A percentile compares a stretch with the other conserved stretches of the same genome.
Conservation (phyloP, 2,888 invertebrate genomes). For the Pandemis cinnamomeana region DNA sequence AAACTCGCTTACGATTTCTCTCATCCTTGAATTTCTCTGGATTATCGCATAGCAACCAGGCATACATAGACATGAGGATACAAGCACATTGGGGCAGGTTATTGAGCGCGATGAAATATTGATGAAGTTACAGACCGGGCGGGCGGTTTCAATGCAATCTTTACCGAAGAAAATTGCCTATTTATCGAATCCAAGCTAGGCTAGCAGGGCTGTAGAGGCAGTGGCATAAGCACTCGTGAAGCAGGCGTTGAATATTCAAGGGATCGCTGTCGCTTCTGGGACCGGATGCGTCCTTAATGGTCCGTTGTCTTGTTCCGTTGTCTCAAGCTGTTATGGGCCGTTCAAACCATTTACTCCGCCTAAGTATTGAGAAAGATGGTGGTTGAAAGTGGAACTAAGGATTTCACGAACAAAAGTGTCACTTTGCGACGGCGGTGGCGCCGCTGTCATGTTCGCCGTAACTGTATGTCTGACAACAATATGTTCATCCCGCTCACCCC, state of each 20-base stretch:
- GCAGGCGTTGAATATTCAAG: constrained; percentile 11
- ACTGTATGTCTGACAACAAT: not conserved
- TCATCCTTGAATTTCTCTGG: not conserved
- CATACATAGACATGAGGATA: constrained; percentile 47
- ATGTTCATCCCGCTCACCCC: not conserved
- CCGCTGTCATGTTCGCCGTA: not conserved
- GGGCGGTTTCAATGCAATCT: constrained; percentile 43
- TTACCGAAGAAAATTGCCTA: constrained; percentile 24
- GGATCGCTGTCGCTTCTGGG: not conserved
- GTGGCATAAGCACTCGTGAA: constrained; percentile 6
- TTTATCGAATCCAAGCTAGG: constrained; percentile 23
- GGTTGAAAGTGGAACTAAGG: not conserved
- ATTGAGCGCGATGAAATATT: constrained; percentile 69
- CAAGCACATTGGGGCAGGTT: constrained; percentile 50
- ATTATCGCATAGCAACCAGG: constrained; percentile 12
- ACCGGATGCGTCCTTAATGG: not conserved
- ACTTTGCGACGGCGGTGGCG: not conserved
- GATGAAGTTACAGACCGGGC: constrained; percentile 55
- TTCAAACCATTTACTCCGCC: not conserved
- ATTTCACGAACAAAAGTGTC: not conserved
- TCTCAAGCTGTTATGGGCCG: not conserved
- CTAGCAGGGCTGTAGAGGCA: not conserved
- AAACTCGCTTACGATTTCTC: not conserved
- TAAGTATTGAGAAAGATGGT: not conserved
- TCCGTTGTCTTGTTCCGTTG: not conserved